Evolutionary conservation across 2,113 vertebrate genomes (phyloP).

Genomic region (Poeciliopsis turrubarensis): DNA sequence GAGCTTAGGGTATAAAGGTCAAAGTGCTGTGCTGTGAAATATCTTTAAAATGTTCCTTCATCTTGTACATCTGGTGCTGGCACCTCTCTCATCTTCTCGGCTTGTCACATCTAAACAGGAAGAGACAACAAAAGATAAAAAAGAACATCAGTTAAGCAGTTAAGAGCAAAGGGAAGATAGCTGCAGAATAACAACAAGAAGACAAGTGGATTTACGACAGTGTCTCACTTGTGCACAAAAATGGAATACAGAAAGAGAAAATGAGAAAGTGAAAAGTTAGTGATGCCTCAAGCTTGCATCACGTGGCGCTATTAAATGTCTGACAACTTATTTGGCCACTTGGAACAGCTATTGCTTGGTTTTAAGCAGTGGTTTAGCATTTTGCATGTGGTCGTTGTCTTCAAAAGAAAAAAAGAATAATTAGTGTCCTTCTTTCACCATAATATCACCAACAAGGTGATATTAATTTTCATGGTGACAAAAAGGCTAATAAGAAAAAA

Average conservation of each 20-base stretch:
- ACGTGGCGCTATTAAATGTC: background rate
- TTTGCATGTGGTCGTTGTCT: too few species aligned
- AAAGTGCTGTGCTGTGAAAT: constrained; percentile 95
- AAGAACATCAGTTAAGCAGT: background rate
- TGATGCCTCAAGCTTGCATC: background rate
- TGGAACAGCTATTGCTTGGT: background rate
- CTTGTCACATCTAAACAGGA: constrained; percentile 90
- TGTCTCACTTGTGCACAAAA: background rate
- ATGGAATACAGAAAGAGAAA: background rate
- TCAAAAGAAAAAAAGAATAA: background rate
- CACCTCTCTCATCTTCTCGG: constrained; percentile 91
- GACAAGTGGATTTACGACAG: background rate
- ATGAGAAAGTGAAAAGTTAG: background rate
- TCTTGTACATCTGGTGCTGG: constrained; percentile 76
- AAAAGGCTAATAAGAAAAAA: background rate
- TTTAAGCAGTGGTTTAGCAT: background rate
- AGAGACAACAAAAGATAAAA: constrained; percentile 14
- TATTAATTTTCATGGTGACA: background rate
- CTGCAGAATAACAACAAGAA: background rate
- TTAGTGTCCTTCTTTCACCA: background rate
- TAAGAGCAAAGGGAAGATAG: background rate
- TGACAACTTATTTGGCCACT: background rate
- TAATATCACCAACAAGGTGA: background rate
- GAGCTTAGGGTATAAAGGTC: constrained; percentile 83
- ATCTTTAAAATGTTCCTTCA: constrained; percentile 88